These are phyloP conservation scores for Asarcornis scutulata DNA, from an alignment of 2,113 vertebrate genomes.

Conservation along the genomic window DNA sequence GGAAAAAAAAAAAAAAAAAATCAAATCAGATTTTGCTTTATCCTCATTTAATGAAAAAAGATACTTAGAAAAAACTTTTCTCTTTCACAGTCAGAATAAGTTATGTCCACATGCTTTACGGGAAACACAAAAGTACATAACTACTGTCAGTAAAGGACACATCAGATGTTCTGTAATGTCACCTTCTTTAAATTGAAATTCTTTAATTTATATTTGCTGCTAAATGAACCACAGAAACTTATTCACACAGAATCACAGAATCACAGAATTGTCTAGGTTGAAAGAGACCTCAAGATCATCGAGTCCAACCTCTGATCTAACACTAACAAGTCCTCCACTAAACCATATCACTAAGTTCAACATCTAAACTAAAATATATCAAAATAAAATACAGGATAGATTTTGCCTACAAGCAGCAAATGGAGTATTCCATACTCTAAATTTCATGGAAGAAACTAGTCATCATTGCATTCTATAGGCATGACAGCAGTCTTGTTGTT, in stretches of 20 bases:
- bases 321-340: too few relatives aligned
- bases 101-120: neutral
- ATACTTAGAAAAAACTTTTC: neutral
- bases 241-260: neutral
- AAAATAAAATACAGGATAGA: neutral
- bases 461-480: neutral
- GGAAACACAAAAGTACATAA: neutral
- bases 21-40: neutral
- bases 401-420: neutral
- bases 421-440: neutral
- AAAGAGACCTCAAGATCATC: too few relatives aligned
- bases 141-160: neutral
- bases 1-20: neutral
- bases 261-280: too few relatives aligned
- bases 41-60: neutral
- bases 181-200: neutral
- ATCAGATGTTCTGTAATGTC: neutral
- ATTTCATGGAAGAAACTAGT: neutral
- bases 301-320: too few relatives aligned
- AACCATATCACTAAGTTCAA: too few relatives aligned
- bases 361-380: neutral
- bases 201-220: constrained; percentile 10
- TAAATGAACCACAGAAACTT: neutral
- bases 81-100: neutral
- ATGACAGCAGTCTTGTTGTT: neutral